These are phyloP conservation scores for Drosophila bifasciata DNA, from an alignment of 1,140 invertebrate species.

Conservation along the genomic window DNA sequence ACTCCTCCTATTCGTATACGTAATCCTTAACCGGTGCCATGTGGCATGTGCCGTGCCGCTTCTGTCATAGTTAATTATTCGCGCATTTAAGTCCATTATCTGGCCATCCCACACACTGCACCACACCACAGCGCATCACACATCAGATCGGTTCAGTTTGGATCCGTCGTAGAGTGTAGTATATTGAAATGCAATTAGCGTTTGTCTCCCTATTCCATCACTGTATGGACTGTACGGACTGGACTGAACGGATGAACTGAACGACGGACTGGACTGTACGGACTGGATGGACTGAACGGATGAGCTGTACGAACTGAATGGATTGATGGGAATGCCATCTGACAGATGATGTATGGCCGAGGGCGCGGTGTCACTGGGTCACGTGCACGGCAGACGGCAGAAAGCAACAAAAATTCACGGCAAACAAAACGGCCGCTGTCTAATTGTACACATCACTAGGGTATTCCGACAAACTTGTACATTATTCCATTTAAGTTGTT, in stretches of 20 bases:
- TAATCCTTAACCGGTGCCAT: not conserved
- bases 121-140: too few relatives aligned
- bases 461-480: conserved; percentile 18
- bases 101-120: not conserved
- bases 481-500: conserved; percentile 29
- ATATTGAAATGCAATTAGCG: conserved; percentile 78
- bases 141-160: conserved; percentile 2
- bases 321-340: too few relatives aligned
- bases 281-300: too few relatives aligned
- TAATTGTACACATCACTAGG: conserved; percentile 33
- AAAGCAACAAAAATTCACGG: conserved; percentile 20
- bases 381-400: conserved; percentile 34
- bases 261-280: too few relatives aligned
- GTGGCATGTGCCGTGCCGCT: conserved; percentile 22
- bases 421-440: conserved; percentile 31
- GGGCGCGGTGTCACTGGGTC: not conserved
- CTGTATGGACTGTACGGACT: too few relatives aligned
- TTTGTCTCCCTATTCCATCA: conserved; percentile 18
- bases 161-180: conserved; percentile 54
- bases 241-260: too few relatives aligned
- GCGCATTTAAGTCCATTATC: conserved; percentile 78
- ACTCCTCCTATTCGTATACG: not conserved
- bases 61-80: conserved; percentile 76
- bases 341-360: conserved; percentile 30
- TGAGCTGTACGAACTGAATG: too few relatives aligned